Conservation (phyloP, 2,797 vertebrate species). For the Chelon auratus region DNA sequence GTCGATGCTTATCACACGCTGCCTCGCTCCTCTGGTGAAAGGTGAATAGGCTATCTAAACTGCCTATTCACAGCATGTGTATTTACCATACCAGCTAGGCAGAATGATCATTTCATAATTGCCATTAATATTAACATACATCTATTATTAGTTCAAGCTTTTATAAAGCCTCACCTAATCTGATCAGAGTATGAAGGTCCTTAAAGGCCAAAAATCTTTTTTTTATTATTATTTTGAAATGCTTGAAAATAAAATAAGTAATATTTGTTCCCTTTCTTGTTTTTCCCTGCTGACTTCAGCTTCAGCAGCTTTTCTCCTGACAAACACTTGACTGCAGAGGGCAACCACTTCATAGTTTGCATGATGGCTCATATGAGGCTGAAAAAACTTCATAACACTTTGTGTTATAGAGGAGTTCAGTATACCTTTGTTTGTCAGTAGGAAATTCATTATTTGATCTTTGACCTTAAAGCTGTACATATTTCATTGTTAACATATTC, state of each 20-base stretch:
- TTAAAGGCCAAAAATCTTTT: constrained; percentile 27
- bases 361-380: constrained; percentile 9
- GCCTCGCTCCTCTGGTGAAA: constrained; percentile 75
- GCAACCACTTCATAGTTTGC: constrained; percentile 9
- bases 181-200: constrained; percentile 12
- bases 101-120: constrained; percentile 68
- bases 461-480: constrained; percentile 2
- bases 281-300: constrained; percentile 16
- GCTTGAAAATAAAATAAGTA: constrained; percentile 1
- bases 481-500: constrained; percentile 15
- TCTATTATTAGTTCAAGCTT: constrained; percentile 53
- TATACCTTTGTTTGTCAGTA: background rate
- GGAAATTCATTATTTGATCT: background rate
- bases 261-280: constrained; percentile 15
- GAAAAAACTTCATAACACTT: constrained; percentile 1
- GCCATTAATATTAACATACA: constrained; percentile 64
- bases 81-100: constrained; percentile 64
- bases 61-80: constrained; percentile 71
- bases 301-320: constrained; percentile 7
- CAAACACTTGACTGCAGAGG: constrained; percentile 7
- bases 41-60: constrained; percentile 76
- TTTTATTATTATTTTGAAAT: constrained; percentile 18
- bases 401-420: constrained; percentile 25
- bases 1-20: constrained; percentile 79
- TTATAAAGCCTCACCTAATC: constrained; percentile 35